Percentiles rank a stretch among this genome's conserved stretches.
Conservation (phyloP, 2,888 invertebrate genomes). For the Penaeus monodon region DNA sequence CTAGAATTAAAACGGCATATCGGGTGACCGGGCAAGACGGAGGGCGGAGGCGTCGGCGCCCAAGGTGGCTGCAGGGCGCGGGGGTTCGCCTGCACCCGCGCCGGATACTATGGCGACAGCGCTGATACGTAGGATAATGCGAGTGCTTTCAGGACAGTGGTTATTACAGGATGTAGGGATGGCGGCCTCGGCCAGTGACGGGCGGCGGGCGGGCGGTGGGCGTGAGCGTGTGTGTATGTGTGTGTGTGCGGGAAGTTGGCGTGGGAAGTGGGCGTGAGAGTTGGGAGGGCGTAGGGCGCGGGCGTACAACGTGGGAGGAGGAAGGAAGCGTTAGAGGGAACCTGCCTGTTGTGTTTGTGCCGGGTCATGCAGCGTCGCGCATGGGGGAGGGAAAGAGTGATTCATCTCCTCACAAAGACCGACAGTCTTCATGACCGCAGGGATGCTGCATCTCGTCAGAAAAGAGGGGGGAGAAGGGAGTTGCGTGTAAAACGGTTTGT, state of each 20-base stretch:
- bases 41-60: not conserved
- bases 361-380: not conserved
- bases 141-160: constrained; percentile 24
- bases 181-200: not conserved
- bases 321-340: not conserved
- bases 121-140: constrained; percentile 30
- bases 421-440: not conserved
- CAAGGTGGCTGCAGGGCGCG: not conserved
- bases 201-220: not conserved
- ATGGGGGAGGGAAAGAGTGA: no score
- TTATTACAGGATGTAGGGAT: not conserved
- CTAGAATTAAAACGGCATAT: no score
- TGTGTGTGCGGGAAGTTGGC: no score
- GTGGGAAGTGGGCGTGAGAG: not conserved
- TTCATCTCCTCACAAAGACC: not conserved
- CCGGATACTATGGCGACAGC: constrained; percentile 6
- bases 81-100: not conserved
- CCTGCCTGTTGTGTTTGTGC: not conserved
- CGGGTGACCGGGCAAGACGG: not conserved
- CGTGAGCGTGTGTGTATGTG: not conserved
- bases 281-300: not conserved
- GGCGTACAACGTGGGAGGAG: not conserved
- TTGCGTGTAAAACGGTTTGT: no score
- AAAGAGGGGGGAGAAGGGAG: not conserved
- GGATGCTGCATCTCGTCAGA: no score